Evolutionary conservation across 2,113 vertebrate genomes (phyloP).

Genomic region (Ginglymostoma cirratum): DNA sequence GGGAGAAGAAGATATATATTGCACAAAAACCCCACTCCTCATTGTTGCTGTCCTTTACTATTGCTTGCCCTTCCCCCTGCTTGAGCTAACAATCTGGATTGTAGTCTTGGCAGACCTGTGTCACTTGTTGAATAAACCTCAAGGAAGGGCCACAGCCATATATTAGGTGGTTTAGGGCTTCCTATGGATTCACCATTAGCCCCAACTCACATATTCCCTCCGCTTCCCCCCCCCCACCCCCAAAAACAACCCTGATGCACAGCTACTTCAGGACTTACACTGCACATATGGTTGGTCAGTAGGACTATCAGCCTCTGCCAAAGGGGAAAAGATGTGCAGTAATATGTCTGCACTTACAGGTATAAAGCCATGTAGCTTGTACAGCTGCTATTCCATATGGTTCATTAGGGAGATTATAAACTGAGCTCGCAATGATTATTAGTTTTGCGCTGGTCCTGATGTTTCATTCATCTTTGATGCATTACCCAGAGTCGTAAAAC

Average conservation of each 20-base stretch:
- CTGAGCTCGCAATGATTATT: conserved; percentile 27
- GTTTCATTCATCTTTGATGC: conserved; percentile 25
- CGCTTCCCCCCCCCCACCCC: not conserved
- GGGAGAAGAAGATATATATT: not conserved
- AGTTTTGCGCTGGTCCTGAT: conserved; percentile 25
- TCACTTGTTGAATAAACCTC: not conserved
- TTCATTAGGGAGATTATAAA: conserved; percentile 37
- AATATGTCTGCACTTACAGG: not conserved
- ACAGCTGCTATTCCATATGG: conserved; percentile 36
- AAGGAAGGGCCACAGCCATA: not conserved
- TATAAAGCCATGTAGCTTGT: conserved; percentile 17
- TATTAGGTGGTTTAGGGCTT: not conserved
- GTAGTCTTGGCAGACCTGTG: not conserved
- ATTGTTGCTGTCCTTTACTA: not conserved
- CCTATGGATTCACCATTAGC: not conserved
- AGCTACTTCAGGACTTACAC: not conserved
- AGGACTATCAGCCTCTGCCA: not conserved
- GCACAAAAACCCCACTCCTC: not conserved
- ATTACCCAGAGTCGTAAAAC: not conserved
- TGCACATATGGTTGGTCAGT: not conserved
- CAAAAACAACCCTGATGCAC: not conserved
- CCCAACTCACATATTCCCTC: not conserved
- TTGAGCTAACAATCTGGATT: not conserved
- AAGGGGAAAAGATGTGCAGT: not conserved
- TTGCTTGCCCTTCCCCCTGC: not conserved